phyloP scores from a whole-genome alignment of 2,113 vertebrate genomes.

The Tragelaphus buxtoni region DNA sequence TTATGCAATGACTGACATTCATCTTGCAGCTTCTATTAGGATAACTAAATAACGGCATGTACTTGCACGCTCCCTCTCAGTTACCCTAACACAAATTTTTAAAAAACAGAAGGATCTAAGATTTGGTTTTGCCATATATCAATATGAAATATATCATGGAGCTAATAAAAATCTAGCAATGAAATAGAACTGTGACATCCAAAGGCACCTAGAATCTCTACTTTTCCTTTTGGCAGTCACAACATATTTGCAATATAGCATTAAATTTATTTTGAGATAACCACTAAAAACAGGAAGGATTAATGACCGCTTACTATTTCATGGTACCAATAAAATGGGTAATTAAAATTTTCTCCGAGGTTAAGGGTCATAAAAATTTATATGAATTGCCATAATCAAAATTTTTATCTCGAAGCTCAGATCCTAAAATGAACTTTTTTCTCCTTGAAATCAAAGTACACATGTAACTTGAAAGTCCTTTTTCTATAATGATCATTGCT shows the following conservation, averaged over 20 bases:
- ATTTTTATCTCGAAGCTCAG: neutral
- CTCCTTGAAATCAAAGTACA: neutral
- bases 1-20: neutral
- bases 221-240: neutral
- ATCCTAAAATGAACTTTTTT: neutral
- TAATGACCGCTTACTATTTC: neutral
- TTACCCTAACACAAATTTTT: neutral
- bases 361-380: constrained; percentile 5
- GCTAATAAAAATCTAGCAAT: constrained; percentile 22
- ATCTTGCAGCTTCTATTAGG: neutral
- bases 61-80: neutral
- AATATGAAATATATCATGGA: neutral
- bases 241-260: neutral
- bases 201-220: neutral
- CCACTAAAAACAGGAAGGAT: constrained; percentile 6
- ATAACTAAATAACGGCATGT: neutral
- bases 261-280: neutral
- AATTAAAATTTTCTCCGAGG: neutral
- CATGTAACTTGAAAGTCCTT: neutral
- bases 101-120: neutral
- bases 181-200: neutral
- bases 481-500: neutral
- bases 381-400: neutral
- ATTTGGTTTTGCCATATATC: neutral
- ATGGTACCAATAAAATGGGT: neutral